Conservation (phyloP, 2,888 invertebrate species). For the Drosophila vallismaia region DNA sequence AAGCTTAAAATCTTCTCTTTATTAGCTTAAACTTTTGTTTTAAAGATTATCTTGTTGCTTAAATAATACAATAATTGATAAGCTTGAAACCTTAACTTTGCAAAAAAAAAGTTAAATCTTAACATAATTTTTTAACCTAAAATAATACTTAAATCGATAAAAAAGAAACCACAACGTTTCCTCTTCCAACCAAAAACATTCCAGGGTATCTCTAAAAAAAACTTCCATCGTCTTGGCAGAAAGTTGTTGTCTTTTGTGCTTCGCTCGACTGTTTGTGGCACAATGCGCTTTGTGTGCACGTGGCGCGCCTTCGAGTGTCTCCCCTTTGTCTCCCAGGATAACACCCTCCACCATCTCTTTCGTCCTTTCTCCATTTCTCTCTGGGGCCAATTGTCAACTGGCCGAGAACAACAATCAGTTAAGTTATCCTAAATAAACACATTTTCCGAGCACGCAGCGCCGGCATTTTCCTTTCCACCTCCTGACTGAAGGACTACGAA, state of each 20-base stretch:
- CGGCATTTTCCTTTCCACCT: slow-evolving; percentile 51
- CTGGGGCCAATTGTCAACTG: slow-evolving; percentile 65
- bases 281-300: slow-evolving; percentile 45
- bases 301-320: slow-evolving; percentile 40
- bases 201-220: slow-evolving; percentile 7
- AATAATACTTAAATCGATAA: too few species aligned
- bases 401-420: slow-evolving; percentile 59
- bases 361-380: slow-evolving; percentile 22
- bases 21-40: too few species aligned
- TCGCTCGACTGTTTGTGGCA: slow-evolving; percentile 12
- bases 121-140: too few species aligned
- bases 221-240: background rate
- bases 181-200: background rate
- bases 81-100: too few species aligned
- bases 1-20: too few species aligned
- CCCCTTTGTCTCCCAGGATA: slow-evolving; percentile 39
- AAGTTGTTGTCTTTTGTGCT: slow-evolving; percentile 13
- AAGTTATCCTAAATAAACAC: slow-evolving; percentile 78
- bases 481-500: background rate
- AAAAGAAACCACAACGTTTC: too few species aligned
- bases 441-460: slow-evolving; percentile 66
- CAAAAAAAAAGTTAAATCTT: too few species aligned
- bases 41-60: too few species aligned
- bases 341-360: background rate
- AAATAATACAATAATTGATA: too few species aligned